Evolutionary conservation across 2,113 vertebrate species (phyloP), one percentile per base, ranked within the genome.

Genomic region (Nycticebus coucang): DNA sequence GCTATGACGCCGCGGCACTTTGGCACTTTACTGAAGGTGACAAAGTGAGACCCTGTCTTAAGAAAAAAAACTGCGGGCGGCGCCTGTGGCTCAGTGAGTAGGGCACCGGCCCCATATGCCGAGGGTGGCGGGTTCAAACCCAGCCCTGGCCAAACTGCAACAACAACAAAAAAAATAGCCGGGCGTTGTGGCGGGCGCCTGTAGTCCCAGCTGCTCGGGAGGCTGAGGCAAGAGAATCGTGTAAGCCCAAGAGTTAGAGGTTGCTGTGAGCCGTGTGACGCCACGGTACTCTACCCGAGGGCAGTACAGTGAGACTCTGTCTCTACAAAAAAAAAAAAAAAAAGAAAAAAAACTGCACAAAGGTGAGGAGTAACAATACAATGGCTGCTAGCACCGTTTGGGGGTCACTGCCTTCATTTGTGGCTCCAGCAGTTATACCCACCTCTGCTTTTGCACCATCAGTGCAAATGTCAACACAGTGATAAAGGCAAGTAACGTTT

Each of bases 311-410:
- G n/a, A 45, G 45, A 45, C 45, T 45, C 45, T 45, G 45, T 45
- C 45, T 45, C 45, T n/a, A n/a, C 6, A 50, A 50, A 50, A 50
- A 50, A 50, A 50, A 50, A 69, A 69, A 69, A 69, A 0, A 18
- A 69, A 69, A 50, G 30, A 74, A 69, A 59, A 3, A 5, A 59
- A 21, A 24, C 1, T 5, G 4, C 1, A 2, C 13, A 17, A 35
- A n/a, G 21, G 26, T 3, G 9, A 87, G 57, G 35, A 50, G 28
- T 0, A 4, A 17, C 3, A 19, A 22, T 0, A 4, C 21, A 4
- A 19, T 2, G 21, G 82, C 59, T 35, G 4, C 53, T 2, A 28
- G 64, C 12, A 14, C 0, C 2, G 55, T 55, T 78, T 57, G 66
- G 64, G 64, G 15, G 50, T 9, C 62, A 60, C 35, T 62, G 78